These are phyloP conservation scores for Dinothrombium tinctorium DNA, from an alignment of 1,140 invertebrate species.

Conservation along the genomic window DNA sequence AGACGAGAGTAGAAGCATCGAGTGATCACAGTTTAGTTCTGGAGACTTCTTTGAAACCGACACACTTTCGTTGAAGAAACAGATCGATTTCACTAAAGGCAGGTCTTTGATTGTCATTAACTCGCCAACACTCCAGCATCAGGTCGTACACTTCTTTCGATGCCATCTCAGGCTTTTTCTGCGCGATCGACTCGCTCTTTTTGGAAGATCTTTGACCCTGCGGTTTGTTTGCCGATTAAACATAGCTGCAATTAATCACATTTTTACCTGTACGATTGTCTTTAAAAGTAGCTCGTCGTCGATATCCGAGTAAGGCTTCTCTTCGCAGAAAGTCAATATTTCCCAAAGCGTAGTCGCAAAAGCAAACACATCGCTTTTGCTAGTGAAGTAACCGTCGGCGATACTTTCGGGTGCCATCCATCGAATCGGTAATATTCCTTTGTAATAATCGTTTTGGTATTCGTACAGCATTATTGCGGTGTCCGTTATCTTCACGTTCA, in stretches of 20 bases:
- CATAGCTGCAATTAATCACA: constrained; percentile 62
- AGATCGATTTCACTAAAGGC: constrained; percentile 52
- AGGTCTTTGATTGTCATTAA: constrained; percentile 55
- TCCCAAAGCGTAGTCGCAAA: constrained; percentile 82
- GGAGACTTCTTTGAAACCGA: too few species aligned
- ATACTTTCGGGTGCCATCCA: constrained; percentile 99
- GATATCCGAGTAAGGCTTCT: constrained; percentile 67
- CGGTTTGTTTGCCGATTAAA: too few species aligned
- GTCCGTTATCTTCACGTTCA: constrained; percentile 90
- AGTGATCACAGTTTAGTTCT: too few species aligned
- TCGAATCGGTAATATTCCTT: constrained; percentile 89
- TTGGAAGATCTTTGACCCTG: constrained; percentile 70
- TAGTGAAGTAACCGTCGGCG: constrained; percentile 77
- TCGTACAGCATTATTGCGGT: too few species aligned
- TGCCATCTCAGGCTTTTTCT: constrained; percentile 75
- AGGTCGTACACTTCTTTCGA: constrained; percentile 58
- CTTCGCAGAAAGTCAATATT: constrained; percentile 76
- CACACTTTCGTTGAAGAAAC: constrained; percentile 38
- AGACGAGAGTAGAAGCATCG: too few species aligned
- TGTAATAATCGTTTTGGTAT: too few species aligned
- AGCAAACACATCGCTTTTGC: constrained; percentile 88
- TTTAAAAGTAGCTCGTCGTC: constrained; percentile 61
- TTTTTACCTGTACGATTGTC: constrained; percentile 74
- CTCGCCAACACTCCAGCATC: constrained; percentile 66
- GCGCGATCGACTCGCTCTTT: constrained; percentile 69